These are phyloP conservation scores for Leucania comma DNA, from an alignment of 2,888 invertebrate species.

Conservation along the genomic window DNA sequence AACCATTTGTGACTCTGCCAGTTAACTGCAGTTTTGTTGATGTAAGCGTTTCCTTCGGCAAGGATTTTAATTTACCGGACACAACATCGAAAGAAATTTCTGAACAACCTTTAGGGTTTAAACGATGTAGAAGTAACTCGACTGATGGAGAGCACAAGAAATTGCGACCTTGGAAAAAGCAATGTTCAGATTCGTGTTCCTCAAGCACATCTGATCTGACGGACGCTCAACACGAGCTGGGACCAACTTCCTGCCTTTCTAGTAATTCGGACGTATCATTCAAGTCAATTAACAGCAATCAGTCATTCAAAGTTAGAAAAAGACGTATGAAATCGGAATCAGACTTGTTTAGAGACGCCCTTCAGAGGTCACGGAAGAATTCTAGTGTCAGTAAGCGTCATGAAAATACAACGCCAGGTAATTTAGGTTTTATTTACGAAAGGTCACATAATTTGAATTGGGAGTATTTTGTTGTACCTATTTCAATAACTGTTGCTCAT, in stretches of 20 bases:
- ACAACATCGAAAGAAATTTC: slow-evolving; percentile 75
- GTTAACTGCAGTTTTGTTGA: slow-evolving; percentile 72
- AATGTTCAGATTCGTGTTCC: slow-evolving; percentile 76
- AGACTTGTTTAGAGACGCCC: slow-evolving; percentile 79
- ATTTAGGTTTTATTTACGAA: background rate
- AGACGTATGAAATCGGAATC: slow-evolving; percentile 82
- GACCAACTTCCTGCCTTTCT: slow-evolving; percentile 73
- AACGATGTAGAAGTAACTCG: slow-evolving; percentile 79
- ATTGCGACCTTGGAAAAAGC: slow-evolving; percentile 80
- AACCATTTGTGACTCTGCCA: slow-evolving; percentile 69
- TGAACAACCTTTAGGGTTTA: slow-evolving; percentile 73
- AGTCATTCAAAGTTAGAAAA: slow-evolving; percentile 82
- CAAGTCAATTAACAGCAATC: slow-evolving; percentile 83
- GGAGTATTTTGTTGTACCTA: background rate
- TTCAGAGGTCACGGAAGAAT: slow-evolving; percentile 79
- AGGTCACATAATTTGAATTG: background rate
- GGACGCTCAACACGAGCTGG: slow-evolving; percentile 67
- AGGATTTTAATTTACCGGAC: slow-evolving; percentile 76
- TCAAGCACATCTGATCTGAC: slow-evolving; percentile 77
- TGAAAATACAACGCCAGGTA: slow-evolving; percentile 74
- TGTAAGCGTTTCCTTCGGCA: slow-evolving; percentile 78
- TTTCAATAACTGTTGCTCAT: background rate
- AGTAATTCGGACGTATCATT: slow-evolving; percentile 84
- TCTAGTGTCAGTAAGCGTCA: slow-evolving; percentile 70
- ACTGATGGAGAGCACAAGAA: slow-evolving; percentile 73